phyloP scores from a whole-genome alignment of 2,888 invertebrate genomes.

The Oscheius sp. region DNA sequence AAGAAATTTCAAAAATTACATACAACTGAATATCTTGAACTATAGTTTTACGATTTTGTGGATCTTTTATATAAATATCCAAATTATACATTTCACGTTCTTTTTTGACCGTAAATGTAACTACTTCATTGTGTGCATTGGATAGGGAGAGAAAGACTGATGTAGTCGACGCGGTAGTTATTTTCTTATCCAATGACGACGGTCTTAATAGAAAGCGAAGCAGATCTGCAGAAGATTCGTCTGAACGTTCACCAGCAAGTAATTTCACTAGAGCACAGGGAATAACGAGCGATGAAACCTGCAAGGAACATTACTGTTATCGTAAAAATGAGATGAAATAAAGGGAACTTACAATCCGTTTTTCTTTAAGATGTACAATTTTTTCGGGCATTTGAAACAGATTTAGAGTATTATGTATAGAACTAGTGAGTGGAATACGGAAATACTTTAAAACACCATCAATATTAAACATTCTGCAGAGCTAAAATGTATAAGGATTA shows the following conservation, averaged over 20 bases:
- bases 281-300: slow-evolving; percentile 30
- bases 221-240: neutral
- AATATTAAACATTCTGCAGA: slow-evolving; percentile 7
- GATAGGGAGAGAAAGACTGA: neutral
- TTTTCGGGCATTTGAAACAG: neutral
- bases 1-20: neutral
- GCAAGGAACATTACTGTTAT: neutral
- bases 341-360: neutral
- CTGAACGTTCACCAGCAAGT: slow-evolving; percentile 35
- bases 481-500: neutral
- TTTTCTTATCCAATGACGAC: neutral
- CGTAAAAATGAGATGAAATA: neutral
- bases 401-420: neutral
- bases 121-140: neutral
- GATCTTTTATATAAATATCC: slow-evolving; percentile 8
- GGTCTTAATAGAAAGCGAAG: slow-evolving; percentile 3
- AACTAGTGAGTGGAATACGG: slow-evolving; percentile 6
- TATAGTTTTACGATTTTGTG: slow-evolving; percentile 4
- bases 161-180: neutral
- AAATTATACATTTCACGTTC: neutral
- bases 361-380: neutral
- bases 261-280: slow-evolving; percentile 43
- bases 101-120: slow-evolving; percentile 1
- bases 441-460: neutral
- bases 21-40: slow-evolving; percentile 19